phyloP scores from a whole-genome alignment of 1,140 invertebrate species.

The Aphelinus certus region DNA sequence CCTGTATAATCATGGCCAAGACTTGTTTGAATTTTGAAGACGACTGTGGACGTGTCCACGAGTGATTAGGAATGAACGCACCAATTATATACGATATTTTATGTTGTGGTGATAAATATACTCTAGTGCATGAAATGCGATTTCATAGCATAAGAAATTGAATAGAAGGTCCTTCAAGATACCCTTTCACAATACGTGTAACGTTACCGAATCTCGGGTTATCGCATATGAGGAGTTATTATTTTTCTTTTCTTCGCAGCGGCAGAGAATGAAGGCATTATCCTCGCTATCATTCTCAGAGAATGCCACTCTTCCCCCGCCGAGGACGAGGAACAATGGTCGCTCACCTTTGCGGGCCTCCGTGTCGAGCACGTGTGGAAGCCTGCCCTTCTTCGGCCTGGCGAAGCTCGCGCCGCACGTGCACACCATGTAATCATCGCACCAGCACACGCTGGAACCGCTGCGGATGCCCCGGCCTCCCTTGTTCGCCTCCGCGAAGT shows the following conservation, averaged over 20 bases:
- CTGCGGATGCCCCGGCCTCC: slow-evolving; percentile 64
- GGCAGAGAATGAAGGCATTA: no score
- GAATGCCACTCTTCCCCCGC: slow-evolving; percentile 9
- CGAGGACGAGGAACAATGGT: no score
- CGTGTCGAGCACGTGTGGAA: neutral
- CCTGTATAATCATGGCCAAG: no score
- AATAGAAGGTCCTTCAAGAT: no score
- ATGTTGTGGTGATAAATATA: no score
- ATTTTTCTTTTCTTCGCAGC: neutral
- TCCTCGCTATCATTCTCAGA: slow-evolving; percentile 42
- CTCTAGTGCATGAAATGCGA: no score
- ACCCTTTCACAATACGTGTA: no score
- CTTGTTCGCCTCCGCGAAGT: slow-evolving; percentile 57
- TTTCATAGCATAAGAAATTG: no score
- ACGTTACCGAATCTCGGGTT: neutral
- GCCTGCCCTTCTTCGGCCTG: neutral
- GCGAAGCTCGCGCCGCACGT: slow-evolving; percentile 51
- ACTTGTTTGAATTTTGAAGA: no score
- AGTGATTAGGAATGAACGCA: no score
- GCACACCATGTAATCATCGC: slow-evolving; percentile 63
- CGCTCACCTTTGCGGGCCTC: slow-evolving; percentile 31
- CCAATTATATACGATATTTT: no score
- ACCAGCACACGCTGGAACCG: slow-evolving; percentile 64
- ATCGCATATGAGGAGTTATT: slow-evolving; percentile 24
- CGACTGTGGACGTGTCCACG: no score